Conservation (phyloP, 2,888 invertebrate genomes). For the Electrophaes corylata region DNA sequence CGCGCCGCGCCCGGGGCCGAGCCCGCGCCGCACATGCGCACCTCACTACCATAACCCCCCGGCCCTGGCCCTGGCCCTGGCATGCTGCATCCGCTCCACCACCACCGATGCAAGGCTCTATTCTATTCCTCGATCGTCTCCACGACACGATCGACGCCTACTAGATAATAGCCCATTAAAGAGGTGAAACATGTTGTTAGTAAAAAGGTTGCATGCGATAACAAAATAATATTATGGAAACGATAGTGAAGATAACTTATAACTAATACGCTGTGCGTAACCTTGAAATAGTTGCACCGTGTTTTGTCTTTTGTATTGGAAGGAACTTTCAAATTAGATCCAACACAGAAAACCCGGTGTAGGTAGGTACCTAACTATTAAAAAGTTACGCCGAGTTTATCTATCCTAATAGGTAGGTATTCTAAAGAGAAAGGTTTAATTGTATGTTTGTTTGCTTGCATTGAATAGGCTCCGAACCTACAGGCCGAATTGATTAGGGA, state of each 20-base stretch:
- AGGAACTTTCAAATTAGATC: too few relatives aligned
- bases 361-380: too few relatives aligned
- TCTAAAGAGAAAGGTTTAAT: too few relatives aligned
- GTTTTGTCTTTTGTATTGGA: too few relatives aligned
- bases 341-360: too few relatives aligned
- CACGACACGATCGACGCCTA: conserved; percentile 16
- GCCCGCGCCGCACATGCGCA: conserved; percentile 37
- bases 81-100: conserved; percentile 2
- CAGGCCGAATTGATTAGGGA: too few relatives aligned
- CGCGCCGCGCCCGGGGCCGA: conserved; percentile 36
- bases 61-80: not conserved
- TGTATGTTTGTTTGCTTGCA: too few relatives aligned
- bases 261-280: too few relatives aligned
- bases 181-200: not conserved
- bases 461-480: too few relatives aligned
- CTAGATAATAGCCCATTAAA: conserved; percentile 1
- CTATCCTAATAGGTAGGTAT: too few relatives aligned
- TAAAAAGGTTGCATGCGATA: conserved; percentile 15
- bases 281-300: too few relatives aligned
- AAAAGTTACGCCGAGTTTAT: too few relatives aligned
- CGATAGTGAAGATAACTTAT: not conserved
- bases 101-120: conserved; percentile 8
- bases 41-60: conserved; percentile 17
- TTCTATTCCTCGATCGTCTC: not conserved
- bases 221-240: not conserved